These are phyloP conservation scores for Molossus molossus DNA, from an alignment of 2,797 vertebrate species.

Conservation along the genomic window DNA sequence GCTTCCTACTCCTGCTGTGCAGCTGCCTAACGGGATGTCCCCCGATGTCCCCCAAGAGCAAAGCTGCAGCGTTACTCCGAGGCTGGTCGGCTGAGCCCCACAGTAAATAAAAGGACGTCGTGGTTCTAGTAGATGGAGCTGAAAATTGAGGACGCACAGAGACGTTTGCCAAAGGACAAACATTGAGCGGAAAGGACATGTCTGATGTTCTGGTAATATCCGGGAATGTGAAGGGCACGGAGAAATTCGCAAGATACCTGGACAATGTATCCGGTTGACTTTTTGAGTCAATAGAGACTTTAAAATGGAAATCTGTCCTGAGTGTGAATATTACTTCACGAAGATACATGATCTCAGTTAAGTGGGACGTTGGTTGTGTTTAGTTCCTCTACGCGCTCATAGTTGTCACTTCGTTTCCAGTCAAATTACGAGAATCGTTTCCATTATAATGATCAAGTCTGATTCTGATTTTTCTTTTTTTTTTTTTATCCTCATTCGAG, in stretches of 20 bases:
- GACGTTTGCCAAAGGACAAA: constrained; percentile 2
- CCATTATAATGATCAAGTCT: background rate
- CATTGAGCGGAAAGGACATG: constrained; percentile 26
- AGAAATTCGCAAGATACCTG: background rate
- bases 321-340: constrained; percentile 33
- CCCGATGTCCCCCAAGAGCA: background rate
- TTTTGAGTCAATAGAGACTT: constrained; percentile 49
- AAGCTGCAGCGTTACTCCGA: background rate
- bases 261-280: constrained; percentile 3
- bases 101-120: background rate
- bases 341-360: background rate
- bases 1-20: background rate
- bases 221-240: constrained; percentile 21
- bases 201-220: background rate
- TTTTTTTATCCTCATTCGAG: no score
- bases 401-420: background rate
- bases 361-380: background rate
- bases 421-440: background rate
- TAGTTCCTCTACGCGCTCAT: background rate
- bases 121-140: background rate
- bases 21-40: background rate
- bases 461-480: no score
- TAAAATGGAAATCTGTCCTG: constrained; percentile 30
- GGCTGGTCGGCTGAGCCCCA: background rate
- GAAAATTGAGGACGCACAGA: background rate